Evolutionary conservation across 2,113 vertebrate genomes (phyloP).

Genomic region (Haemorhous mexicanus): DNA sequence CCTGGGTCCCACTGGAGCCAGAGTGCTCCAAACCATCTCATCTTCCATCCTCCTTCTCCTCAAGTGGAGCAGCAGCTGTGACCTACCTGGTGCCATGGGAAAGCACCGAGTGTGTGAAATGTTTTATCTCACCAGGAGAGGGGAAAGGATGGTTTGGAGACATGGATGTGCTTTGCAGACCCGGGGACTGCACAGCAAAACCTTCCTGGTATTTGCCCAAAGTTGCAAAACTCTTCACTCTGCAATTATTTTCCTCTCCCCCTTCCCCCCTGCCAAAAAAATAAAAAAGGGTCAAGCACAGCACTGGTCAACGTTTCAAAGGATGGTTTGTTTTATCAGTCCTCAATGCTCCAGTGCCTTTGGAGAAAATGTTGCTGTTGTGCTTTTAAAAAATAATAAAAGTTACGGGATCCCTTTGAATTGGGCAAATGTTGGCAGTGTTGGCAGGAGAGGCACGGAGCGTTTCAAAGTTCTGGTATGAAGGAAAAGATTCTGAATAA

Average conservation of each 20-base stretch:
- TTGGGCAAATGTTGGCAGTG: conserved; percentile 72
- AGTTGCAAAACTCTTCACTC: conserved; percentile 61
- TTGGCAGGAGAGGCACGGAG: conserved; percentile 77
- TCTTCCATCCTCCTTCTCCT: neutral
- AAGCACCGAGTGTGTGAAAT: neutral
- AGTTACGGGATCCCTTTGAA: conserved; percentile 76
- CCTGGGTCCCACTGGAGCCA: neutral
- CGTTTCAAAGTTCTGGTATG: conserved; percentile 80
- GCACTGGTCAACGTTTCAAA: conserved; percentile 63
- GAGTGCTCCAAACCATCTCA: neutral
- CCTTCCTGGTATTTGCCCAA: neutral
- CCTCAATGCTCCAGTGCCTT: conserved; percentile 55
- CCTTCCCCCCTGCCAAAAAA: accelerated
- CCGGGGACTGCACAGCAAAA: neutral
- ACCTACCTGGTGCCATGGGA: neutral
- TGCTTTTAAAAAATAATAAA: conserved; percentile 68
- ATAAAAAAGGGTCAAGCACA: neutral
- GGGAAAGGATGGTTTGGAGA: neutral
- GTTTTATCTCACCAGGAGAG: neutral
- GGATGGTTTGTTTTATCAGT: conserved; percentile 46
- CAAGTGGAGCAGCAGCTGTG: neutral
- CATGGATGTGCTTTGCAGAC: neutral
- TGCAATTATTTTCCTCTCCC: neutral
- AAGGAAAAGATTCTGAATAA: conserved; percentile 82
- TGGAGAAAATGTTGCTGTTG: conserved; percentile 57